Evolutionary conservation across 2,797 vertebrate genomes (phyloP).

Genomic region (Zenarchopterus dispar): DNA sequence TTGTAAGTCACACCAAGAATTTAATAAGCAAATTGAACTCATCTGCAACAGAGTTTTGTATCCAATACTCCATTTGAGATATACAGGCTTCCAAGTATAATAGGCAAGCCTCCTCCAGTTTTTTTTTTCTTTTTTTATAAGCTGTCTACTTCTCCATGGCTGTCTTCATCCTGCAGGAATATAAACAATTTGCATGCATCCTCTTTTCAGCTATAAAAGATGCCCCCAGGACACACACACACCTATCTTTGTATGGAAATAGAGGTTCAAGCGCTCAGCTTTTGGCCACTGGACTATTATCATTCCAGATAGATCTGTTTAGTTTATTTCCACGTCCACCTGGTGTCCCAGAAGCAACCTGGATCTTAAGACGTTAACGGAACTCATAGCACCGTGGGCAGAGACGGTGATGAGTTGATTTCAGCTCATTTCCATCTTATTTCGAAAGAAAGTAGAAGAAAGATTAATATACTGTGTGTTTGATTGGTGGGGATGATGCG

Average conservation of each 20-base stretch:
- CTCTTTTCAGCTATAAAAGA: conserved; percentile 58
- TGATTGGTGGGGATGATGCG: conserved; percentile 52
- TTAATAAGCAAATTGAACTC: conserved; percentile 22
- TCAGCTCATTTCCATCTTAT: conserved; percentile 66
- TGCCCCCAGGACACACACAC: conserved; percentile 62
- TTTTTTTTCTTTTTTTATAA: conserved; percentile 41
- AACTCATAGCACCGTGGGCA: conserved; percentile 42
- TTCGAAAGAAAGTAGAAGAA: conserved; percentile 43
- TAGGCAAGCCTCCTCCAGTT: conserved; percentile 23
- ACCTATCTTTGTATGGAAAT: conserved; percentile 74
- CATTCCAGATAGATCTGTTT: conserved; percentile 57
- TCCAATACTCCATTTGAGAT: conserved; percentile 20
- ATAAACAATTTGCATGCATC: conserved; percentile 65
- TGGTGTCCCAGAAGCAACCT: conserved; percentile 56
- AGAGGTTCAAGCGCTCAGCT: conserved; percentile 45
- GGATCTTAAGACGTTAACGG: conserved; percentile 47
- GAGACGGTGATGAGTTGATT: conserved; percentile 39
- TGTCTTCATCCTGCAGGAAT: conserved; percentile 57
- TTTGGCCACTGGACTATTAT: conserved; percentile 51
- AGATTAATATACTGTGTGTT: conserved; percentile 57
- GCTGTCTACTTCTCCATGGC: conserved; percentile 60
- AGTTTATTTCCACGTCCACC: conserved; percentile 59
- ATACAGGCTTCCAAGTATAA: conserved; percentile 38
- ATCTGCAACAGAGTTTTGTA: conserved; percentile 22
- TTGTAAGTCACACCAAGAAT: conserved; percentile 23